A percentile compares a stretch with the other conserved stretches of the same genome.
Evolutionary conservation across 2,113 vertebrate genomes (phyloP).

Genomic region (Mesoclemmys tuberculata): DNA sequence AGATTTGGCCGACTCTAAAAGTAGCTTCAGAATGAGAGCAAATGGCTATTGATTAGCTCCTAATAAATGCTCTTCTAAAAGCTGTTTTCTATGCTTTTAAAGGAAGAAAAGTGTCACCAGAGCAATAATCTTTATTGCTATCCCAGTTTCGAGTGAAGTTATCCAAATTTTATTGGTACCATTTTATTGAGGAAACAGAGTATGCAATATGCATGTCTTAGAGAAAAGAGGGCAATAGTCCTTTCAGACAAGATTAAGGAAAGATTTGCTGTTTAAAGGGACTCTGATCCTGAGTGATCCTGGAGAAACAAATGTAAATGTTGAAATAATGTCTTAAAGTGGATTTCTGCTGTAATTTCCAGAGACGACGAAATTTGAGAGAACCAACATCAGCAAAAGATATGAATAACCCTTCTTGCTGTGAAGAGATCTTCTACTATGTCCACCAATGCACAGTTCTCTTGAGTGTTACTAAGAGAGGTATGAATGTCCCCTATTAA

Average conservation of each 20-base stretch:
- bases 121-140: background rate
- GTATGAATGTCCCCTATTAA: rapidly evolving
- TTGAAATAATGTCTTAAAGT: background rate
- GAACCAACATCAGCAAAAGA: background rate
- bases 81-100: constrained; percentile 59
- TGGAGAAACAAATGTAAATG: background rate
- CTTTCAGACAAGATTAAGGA: background rate
- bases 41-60: constrained; percentile 52
- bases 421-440: background rate
- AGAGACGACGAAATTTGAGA: background rate
- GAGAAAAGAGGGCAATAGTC: background rate
- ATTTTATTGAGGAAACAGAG: background rate
- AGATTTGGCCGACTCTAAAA: constrained; percentile 39
- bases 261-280: background rate
- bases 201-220: background rate
- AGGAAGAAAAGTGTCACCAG: constrained; percentile 27
- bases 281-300: background rate
- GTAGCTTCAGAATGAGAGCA: constrained; percentile 59
- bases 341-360: background rate
- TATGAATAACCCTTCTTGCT: background rate
- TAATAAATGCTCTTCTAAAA: constrained; percentile 47
- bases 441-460: background rate
- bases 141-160: background rate
- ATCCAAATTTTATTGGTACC: background rate
- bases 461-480: background rate